Evolutionary conservation across 2,888 invertebrate species (phyloP).

Genomic region (Tinea trinotella): DNA sequence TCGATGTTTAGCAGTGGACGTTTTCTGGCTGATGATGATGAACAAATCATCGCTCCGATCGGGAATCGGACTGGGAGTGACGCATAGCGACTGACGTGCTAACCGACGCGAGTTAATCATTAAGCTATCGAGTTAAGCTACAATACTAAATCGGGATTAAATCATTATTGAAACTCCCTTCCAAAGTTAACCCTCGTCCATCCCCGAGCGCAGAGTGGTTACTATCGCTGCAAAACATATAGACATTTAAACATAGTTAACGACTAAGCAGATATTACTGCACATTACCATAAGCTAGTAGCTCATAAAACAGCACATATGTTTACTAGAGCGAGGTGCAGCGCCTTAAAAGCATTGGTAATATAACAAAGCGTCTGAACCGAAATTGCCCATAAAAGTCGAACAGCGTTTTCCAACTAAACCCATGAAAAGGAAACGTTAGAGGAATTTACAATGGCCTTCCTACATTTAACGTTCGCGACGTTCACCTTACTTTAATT

Average conservation of each 20-base stretch:
- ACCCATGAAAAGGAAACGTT: constrained; percentile 69
- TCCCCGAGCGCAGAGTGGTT: too few species aligned
- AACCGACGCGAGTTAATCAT: too few species aligned
- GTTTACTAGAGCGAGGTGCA: constrained; percentile 66
- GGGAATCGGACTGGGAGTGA: too few species aligned
- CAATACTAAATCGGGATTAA: too few species aligned
- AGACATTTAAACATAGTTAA: neutral
- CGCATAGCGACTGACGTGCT: too few species aligned
- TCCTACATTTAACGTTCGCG: constrained; percentile 64
- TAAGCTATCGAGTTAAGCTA: too few species aligned
- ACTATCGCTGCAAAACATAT: too few species aligned
- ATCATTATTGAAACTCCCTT: too few species aligned
- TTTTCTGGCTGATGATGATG: too few species aligned
- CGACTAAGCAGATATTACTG: neutral
- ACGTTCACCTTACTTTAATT: constrained; percentile 66
- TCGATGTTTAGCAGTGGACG: too few species aligned
- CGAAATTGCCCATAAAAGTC: constrained; percentile 73
- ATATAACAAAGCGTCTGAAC: constrained; percentile 73
- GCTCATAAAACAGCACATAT: constrained; percentile 64
- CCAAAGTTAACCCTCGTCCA: too few species aligned
- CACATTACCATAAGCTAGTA: constrained; percentile 50
- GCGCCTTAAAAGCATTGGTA: constrained; percentile 73
- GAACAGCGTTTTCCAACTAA: constrained; percentile 70
- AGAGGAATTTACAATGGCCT: constrained; percentile 66
- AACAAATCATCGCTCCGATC: too few species aligned